These are phyloP conservation scores for Eretmochelys imbricata DNA, from an alignment of 2,113 vertebrate genomes.

Conservation along the genomic window DNA sequence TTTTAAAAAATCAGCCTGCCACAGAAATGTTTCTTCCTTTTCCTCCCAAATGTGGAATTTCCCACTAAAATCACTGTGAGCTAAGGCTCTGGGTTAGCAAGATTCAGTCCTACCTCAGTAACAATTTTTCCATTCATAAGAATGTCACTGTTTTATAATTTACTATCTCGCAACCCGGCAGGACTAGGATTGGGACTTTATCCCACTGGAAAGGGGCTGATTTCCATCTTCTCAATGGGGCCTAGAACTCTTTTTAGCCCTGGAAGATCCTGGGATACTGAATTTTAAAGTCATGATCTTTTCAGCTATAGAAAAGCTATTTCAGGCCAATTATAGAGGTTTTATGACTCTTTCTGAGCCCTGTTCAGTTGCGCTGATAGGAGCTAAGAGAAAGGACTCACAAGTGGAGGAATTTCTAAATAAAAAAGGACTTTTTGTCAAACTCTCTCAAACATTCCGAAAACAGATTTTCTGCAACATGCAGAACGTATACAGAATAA, in stretches of 20 bases:
- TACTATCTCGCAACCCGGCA: not conserved
- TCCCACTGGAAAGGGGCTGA: not conserved
- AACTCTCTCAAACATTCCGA: constrained; percentile 6
- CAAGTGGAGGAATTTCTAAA: constrained; percentile 29
- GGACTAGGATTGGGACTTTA: not conserved
- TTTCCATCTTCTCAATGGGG: not conserved
- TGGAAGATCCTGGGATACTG: not conserved
- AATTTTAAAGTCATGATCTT: constrained; percentile 10
- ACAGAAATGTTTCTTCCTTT: not conserved
- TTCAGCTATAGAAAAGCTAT: constrained; percentile 3
- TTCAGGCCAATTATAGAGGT: constrained; percentile 35
- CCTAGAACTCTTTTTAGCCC: not conserved
- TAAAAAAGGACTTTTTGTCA: not conserved
- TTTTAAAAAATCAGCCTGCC: not conserved
- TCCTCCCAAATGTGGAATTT: not conserved
- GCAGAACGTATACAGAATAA: not conserved
- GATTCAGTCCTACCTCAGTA: not conserved
- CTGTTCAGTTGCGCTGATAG: constrained; percentile 5
- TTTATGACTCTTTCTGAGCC: constrained; percentile 35
- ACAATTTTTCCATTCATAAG: not conserved
- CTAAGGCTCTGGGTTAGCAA: not conserved
- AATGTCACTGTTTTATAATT: not conserved
- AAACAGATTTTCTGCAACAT: not conserved
- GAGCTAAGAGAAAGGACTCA: not conserved
- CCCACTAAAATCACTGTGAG: not conserved